A percentile compares a stretch with the other conserved stretches of the same genome.
Evolutionary conservation across 2,797 vertebrate genomes (phyloP).

Genomic region (Spizella passerina): DNA sequence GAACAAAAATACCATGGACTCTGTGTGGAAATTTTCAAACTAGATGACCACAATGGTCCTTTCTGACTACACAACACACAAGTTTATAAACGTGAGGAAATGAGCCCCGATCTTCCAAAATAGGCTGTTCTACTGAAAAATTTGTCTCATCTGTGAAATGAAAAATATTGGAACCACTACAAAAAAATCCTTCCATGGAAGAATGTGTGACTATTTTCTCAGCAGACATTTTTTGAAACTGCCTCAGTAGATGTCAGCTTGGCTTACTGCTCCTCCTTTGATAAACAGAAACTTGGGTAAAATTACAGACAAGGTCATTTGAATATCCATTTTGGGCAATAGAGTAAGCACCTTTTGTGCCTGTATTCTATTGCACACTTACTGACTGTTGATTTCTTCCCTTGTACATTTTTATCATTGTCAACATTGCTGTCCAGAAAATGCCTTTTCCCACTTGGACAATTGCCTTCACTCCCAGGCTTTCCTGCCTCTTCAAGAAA

Average conservation of each 20-base stretch:
- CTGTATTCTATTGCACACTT: fast-evolving
- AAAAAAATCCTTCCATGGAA: neutral
- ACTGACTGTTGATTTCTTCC: neutral
- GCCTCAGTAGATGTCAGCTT: neutral
- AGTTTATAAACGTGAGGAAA: neutral
- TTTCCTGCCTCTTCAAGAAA: neutral
- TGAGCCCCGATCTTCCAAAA: neutral
- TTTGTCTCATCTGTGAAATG: neutral
- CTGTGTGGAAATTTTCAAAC: neutral
- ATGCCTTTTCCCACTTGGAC: neutral
- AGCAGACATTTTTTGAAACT: neutral
- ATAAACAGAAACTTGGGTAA: neutral
- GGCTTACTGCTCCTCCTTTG: neutral
- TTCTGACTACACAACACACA: neutral
- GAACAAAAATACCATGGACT: neutral
- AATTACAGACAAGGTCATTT: neutral
- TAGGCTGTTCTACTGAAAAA: neutral
- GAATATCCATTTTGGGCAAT: neutral
- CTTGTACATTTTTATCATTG: neutral
- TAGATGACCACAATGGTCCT: neutral
- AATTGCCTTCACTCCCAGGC: neutral
- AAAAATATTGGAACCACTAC: neutral
- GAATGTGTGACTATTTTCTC: neutral
- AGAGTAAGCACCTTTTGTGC: neutral
- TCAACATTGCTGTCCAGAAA: neutral